phyloP scores from a whole-genome alignment of 2,113 vertebrate species.

The Sminthopsis crassicaudata region DNA sequence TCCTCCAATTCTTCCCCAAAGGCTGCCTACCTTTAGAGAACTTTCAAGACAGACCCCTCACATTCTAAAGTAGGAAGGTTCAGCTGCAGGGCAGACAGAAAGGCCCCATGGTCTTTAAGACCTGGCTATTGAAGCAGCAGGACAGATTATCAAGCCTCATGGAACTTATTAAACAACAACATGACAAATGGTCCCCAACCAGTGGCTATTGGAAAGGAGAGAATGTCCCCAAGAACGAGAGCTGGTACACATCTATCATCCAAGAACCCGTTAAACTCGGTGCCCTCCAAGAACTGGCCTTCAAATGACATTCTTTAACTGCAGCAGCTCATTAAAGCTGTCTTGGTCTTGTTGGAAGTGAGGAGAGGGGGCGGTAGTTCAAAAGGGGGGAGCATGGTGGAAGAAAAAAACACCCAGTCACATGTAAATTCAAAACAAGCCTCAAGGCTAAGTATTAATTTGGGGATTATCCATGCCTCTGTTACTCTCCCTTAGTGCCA shows the following conservation, averaged over 20 bases:
- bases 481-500: not conserved
- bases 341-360: not conserved
- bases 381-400: not conserved
- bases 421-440: not conserved
- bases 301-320: not conserved
- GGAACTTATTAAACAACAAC: not conserved
- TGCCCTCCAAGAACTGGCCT: not conserved
- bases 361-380: not conserved
- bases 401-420: not conserved
- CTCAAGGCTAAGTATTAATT: not conserved
- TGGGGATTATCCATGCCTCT: not conserved
- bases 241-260: not conserved
- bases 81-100: not conserved
- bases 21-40: not conserved
- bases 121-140: not conserved
- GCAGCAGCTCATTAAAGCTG: not conserved
- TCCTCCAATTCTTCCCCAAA: not conserved
- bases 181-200: not conserved
- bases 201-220: not conserved
- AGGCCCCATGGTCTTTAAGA: not conserved
- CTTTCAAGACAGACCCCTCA: not conserved
- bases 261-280: not conserved
- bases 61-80: not conserved
- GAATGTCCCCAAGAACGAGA: not conserved
- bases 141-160: not conserved